Conservation (phyloP, 2,888 invertebrate genomes). For the Norana najaformis region DNA sequence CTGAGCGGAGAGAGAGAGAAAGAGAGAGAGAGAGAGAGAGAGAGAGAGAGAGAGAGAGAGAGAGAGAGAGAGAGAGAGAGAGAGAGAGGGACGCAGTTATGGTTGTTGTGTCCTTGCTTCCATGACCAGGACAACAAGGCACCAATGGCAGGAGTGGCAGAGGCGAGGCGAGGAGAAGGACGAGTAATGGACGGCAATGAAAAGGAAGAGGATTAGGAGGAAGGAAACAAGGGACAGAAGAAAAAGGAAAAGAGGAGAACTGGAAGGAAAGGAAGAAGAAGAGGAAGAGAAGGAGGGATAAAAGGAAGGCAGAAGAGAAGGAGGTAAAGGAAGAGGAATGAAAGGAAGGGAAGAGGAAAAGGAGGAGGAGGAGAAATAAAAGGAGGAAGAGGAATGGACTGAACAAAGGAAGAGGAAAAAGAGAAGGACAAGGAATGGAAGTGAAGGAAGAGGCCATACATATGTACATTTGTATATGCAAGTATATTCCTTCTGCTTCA, state of each 20-base stretch:
- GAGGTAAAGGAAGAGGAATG: no score
- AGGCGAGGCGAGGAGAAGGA: neutral
- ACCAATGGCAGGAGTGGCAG: neutral
- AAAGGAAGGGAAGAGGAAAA: no score
- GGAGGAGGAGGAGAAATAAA: no score
- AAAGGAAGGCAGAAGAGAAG: no score
- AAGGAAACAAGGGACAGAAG: no score
- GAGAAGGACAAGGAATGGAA: neutral
- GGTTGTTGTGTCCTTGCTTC: conserved; percentile 13
- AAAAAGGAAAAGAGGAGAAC: neutral
- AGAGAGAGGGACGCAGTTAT: neutral
- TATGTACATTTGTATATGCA: neutral
- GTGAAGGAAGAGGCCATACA: neutral
- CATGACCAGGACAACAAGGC: neutral
- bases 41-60: neutral
- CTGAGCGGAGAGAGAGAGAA: neutral
- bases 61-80: neutral
- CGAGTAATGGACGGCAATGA: neutral
- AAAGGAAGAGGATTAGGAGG: no score
- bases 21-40: neutral
- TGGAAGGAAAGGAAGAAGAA: neutral
- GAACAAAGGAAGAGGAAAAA: no score
- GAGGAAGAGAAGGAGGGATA: no score
- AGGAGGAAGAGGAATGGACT: no score
- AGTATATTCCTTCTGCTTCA: neutral